Percentiles rank a stretch among this genome's conserved stretches.
These are phyloP conservation scores for Pipra filicauda DNA, from an alignment of 2,113 vertebrate genomes.

Conservation along the genomic window DNA sequence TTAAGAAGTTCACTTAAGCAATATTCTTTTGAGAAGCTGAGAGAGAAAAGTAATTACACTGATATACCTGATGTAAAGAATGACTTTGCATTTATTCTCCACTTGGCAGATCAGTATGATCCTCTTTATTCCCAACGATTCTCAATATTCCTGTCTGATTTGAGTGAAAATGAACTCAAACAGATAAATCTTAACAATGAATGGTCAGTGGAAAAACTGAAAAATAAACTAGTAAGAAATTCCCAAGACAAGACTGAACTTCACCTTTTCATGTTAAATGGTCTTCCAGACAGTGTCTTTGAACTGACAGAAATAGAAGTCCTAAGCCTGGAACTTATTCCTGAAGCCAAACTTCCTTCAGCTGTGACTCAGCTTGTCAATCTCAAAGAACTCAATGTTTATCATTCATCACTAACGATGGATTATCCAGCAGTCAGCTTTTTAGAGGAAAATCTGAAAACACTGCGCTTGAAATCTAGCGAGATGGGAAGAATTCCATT, in stretches of 20 bases:
- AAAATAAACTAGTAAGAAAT: conserved; percentile 77
- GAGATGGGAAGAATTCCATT: conserved; percentile 79
- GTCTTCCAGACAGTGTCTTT: conserved; percentile 81
- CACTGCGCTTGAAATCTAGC: conserved; percentile 80
- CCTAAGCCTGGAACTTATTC: conserved; percentile 81
- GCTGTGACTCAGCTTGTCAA: conserved; percentile 74
- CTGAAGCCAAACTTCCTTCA: conserved; percentile 78
- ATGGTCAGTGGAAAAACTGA: conserved; percentile 81
- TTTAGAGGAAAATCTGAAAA: conserved; percentile 81
- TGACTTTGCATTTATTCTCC: conserved; percentile 87
- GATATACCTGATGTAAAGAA: conserved; percentile 85
- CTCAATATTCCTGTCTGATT: conserved; percentile 83
- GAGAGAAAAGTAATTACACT: conserved; percentile 84
- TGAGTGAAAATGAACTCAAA: conserved; percentile 83
- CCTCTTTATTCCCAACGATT: conserved; percentile 84
- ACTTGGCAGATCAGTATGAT: conserved; percentile 83
- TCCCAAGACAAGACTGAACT: conserved; percentile 80
- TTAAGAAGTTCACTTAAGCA: conserved; percentile 82
- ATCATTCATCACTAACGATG: conserved; percentile 75
- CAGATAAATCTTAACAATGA: conserved; percentile 84
- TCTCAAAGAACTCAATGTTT: conserved; percentile 80
- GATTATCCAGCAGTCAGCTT: conserved; percentile 78
- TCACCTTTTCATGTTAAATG: conserved; percentile 80
- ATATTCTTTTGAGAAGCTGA: conserved; percentile 83
- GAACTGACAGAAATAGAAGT: conserved; percentile 83